Evolutionary conservation across 2,888 invertebrate genomes (phyloP), one percentile per base, ranked within the genome.

Genomic region (Aphrophora alni): DNA sequence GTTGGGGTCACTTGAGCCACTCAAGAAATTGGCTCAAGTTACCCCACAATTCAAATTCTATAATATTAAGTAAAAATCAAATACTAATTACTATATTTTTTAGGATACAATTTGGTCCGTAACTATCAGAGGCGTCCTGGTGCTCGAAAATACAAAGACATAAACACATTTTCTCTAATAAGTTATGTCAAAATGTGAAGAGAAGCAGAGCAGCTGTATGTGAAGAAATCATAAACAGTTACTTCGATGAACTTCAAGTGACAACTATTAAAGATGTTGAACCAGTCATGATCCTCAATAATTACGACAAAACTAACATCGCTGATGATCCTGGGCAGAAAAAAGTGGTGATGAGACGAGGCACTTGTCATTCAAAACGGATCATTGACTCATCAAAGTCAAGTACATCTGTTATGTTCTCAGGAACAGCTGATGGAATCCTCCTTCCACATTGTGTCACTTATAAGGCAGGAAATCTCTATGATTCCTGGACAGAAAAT

Each of bases 221-320:
- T 26, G 25, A 24, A 26, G 79, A 79, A 75, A 74, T 75, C 38
- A 75, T 83, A 2, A 80, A 83, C 59, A 68, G 82, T 71, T 85
- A 85, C 82, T 86, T 82, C 73, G 83, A 83, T 59, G 76, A 84
- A n/a, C 75, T 83, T 17, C 69, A 73, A n/a, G 72, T 70, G 7
- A n/a, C n/a, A n/a, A 75, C 78, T 59, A 69, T 81, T n/a, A 73
- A 82, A 73, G 82, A 81, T 24, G 82, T 85, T 17, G 82, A 83
- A 27, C 81, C 82, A 0, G 72, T 82, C 38, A 38, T 74, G 38
- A 74, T 74, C 17, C 38, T 74, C 2, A n/a, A n/a, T n/a, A 74
- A 74, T 44, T 88, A 86, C 82, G 87, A 87, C 72, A 86, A 87
- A 82, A 86, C 86, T 0, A 86, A 86, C 72, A 33, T 88, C 12